Base-by-base conservation (phyloP, 37 sponge, comb jelly and placozoan species). In the Petrosia ficiformis region DNA sequence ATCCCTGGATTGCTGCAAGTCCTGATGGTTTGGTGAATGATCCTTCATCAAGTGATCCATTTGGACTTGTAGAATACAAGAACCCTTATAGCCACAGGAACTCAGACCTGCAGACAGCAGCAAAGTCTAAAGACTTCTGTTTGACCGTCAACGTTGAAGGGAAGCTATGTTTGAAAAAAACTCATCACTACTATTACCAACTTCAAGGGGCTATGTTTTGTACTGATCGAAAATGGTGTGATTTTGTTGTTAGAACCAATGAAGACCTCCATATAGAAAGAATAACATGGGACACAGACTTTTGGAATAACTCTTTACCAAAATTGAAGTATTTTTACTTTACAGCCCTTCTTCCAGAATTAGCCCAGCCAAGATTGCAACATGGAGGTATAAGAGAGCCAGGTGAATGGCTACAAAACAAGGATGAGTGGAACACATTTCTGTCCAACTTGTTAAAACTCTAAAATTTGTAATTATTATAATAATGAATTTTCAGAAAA, bases 1-100 rank as follows among this genome's bases (percentile, higher is more conserved):
- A 61, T n/a, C 63, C 11, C 26, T 74, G 75, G 75, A 24, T 74
- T 5, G 75, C 34, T 32, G 75, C 60, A 34, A 74, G 60, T 5
- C 75, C 60, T 29, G 75, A 74, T 74, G 75, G 75, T 21, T 57
- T 74, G 4, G 75, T 74, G 25, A 29, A 31, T 57, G 75, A 74
- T 56, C 75, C 75, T 4, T 2, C 5, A 1, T 3, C 58, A 37
- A 44, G 25, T 11, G 6, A 24, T 29, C 59, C 60, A 4, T 26
- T 32, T 6, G 75, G 75, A 57, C 4, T 74, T 32, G 75, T 56
- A 4, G 75, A 74, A n/a, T 8, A 35, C 33, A 74, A 74, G 58
- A 74, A 74, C 54, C 60, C 60, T 32, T 57, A 57, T 26, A 34
- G 8, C 1, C 3, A 10, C 2, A 56, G 37, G 58, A n/a, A 74